Conservation (phyloP, 2,888 invertebrate genomes). For the Cistogaster globosa region DNA sequence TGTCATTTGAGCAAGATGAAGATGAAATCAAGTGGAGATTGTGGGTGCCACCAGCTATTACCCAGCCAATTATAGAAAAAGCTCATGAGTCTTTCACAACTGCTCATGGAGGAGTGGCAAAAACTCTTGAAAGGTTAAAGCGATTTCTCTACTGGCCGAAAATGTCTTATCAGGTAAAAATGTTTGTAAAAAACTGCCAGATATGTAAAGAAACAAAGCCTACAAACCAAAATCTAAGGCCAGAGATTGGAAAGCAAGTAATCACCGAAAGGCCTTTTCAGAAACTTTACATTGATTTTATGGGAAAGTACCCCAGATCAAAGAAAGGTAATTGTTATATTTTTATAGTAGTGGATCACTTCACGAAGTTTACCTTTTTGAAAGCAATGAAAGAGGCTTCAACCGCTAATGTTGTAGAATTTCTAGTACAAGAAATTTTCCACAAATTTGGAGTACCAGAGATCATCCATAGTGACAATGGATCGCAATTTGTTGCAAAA, state of each 20-base stretch:
- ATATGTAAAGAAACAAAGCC: neutral
- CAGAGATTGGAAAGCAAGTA: neutral
- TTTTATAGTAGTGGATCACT: neutral
- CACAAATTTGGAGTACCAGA: slow-evolving; percentile 6
- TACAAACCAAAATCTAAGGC: neutral
- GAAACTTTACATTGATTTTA: neutral
- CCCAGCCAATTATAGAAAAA: too few species aligned
- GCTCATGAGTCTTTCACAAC: too few species aligned
- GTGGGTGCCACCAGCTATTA: neutral
- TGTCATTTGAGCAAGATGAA: neutral
- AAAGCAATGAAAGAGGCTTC: too few species aligned
- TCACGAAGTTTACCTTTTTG: too few species aligned
- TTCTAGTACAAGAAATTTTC: neutral
- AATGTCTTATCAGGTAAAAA: neutral
- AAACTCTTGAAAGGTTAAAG: too few species aligned
- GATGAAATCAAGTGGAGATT: neutral
- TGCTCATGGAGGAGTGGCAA: too few species aligned
- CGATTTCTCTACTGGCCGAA: too few species aligned
- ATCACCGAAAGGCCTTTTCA: neutral
- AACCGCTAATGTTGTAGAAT: too few species aligned
- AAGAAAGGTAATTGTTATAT: neutral
- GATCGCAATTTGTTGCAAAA: neutral
- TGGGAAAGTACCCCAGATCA: neutral
- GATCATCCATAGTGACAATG: neutral
- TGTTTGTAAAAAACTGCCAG: neutral